Evolutionary conservation across 2,113 vertebrate genomes (phyloP).

Genomic region (Pterocles gutturalis): DNA sequence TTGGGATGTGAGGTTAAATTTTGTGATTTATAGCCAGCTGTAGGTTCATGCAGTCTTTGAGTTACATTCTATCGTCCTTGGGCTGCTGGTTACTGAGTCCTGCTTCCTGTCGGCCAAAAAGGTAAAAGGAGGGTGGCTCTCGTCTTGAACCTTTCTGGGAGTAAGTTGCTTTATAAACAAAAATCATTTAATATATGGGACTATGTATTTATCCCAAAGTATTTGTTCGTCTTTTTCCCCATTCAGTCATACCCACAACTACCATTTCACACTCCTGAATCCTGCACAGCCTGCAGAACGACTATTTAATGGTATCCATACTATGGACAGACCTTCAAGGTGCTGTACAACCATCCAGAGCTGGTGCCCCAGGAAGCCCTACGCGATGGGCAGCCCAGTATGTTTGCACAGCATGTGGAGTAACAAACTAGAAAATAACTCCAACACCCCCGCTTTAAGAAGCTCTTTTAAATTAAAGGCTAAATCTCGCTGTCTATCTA

Average conservation of each 20-base stretch:
- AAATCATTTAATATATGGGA: background rate
- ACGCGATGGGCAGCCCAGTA: background rate
- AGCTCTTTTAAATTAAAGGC: background rate
- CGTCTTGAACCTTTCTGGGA: background rate
- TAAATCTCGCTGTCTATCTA: background rate
- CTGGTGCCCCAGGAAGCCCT: background rate
- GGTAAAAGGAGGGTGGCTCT: background rate
- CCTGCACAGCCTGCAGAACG: background rate
- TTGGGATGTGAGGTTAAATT: background rate
- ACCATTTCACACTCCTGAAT: background rate
- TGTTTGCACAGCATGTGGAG: background rate
- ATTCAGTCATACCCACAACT: background rate
- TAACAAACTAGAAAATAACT: background rate
- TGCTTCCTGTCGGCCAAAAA: background rate
- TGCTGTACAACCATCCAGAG: background rate
- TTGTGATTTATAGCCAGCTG: background rate
- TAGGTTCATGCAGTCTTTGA: background rate
- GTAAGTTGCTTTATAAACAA: background rate
- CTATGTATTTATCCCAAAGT: background rate
- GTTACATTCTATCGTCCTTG: background rate
- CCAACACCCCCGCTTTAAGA: background rate
- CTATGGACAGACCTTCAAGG: background rate
- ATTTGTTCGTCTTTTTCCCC: background rate
- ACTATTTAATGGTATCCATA: background rate
- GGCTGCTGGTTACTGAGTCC: background rate